These are phyloP conservation scores for Blennius ocellaris DNA, from an alignment of 2,113 vertebrate genomes.

Conservation along the genomic window DNA sequence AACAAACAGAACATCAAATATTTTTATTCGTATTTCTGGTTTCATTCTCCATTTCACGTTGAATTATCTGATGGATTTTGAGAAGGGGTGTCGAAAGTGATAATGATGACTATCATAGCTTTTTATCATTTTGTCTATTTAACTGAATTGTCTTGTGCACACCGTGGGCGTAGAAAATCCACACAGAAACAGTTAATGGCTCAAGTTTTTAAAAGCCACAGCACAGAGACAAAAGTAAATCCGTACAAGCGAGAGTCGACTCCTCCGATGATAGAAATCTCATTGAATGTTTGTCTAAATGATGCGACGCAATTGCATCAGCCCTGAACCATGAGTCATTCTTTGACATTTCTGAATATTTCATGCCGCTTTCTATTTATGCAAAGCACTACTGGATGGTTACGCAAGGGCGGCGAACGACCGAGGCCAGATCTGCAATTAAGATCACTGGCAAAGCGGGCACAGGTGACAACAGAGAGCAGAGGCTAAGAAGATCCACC, in stretches of 20 bases:
- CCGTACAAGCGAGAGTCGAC: slow-evolving; percentile 1
- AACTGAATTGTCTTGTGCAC: slow-evolving; percentile 24
- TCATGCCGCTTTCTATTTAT: slow-evolving; percentile 8
- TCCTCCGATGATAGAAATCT: slow-evolving; percentile 1
- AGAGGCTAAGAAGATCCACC: slow-evolving; percentile 67
- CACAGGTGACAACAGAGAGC: slow-evolving; percentile 64
- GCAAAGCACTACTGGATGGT: background rate
- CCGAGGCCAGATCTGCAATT: slow-evolving; percentile 33
- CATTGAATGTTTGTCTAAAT: slow-evolving; percentile 22
- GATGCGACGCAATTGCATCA: background rate
- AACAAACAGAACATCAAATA: slow-evolving; percentile 13
- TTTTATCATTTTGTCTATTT: slow-evolving; percentile 15
- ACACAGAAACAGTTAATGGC: slow-evolving; percentile 10
- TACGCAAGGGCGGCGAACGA: slow-evolving; percentile 19
- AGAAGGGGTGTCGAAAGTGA: background rate
- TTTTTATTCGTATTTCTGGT: slow-evolving; percentile 11
- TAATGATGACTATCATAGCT: slow-evolving; percentile 20
- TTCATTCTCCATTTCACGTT: slow-evolving; percentile 19
- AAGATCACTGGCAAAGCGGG: slow-evolving; percentile 21
- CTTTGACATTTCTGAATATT: slow-evolving; percentile 7
- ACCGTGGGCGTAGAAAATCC: slow-evolving; percentile 10
- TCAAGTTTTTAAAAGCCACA: slow-evolving; percentile 1
- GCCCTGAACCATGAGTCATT: slow-evolving; percentile 9
- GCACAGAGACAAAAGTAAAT: slow-evolving; percentile 1
- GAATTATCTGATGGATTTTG: slow-evolving; percentile 9